A percentile compares a stretch with the other conserved stretches of the same genome.
Evolutionary conservation across 2,113 vertebrate genomes (phyloP).

Genomic region (Trogon melanurus): DNA sequence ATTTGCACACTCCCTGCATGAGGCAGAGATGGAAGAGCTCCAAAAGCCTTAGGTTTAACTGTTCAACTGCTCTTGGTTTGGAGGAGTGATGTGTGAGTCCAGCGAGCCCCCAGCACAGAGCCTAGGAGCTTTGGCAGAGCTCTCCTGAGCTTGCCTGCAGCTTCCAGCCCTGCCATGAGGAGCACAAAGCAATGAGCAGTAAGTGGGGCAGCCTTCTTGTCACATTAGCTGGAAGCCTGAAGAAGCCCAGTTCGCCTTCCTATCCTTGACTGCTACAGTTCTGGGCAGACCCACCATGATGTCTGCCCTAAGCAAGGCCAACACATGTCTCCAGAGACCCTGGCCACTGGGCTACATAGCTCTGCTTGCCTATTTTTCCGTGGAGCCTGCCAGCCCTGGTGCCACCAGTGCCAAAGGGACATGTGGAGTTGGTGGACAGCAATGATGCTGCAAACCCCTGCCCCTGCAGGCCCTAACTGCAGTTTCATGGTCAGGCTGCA

Average conservation of each 20-base stretch:
- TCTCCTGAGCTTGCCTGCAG: background rate
- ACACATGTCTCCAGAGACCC: background rate
- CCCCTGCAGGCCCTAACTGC: background rate
- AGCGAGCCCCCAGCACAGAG: fast-evolving
- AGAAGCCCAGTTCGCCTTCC: background rate
- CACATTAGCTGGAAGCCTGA: background rate
- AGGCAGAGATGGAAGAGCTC: background rate
- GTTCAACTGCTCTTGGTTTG: background rate
- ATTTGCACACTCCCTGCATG: background rate
- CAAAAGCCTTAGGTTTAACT: background rate
- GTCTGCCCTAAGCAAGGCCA: background rate
- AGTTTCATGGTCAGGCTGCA: background rate
- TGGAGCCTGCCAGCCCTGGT: background rate
- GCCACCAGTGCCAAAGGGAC: background rate
- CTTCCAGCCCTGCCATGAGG: background rate
- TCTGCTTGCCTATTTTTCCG: fast-evolving
- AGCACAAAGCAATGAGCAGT: fast-evolving
- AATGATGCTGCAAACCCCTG: background rate
- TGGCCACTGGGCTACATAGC: fast-evolving
- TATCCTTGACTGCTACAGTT: background rate
- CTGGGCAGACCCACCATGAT: background rate
- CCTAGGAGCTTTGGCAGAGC: background rate
- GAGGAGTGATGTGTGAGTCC: background rate
- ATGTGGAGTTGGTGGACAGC: fast-evolving
- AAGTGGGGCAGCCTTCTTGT: background rate